Base-by-base conservation (phyloP, 2,797 vertebrate genomes). In the Pipistrellus kuhlii region DNA sequence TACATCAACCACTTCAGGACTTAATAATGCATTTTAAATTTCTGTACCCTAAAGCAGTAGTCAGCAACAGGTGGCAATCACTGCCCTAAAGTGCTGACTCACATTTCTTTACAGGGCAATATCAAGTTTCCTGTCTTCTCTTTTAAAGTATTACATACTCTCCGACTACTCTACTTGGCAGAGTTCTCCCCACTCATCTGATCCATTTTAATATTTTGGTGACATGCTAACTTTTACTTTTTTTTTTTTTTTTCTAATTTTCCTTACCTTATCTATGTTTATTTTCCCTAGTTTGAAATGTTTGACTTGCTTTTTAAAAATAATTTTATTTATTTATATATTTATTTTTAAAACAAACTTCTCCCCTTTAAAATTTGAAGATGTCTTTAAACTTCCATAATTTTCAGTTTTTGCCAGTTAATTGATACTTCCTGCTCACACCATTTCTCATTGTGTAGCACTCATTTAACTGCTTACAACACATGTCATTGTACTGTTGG, bases 131-230 rank as follows among this genome's bases (percentile, higher is more conserved):
- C 85, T 83, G 15, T 44, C n/a, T 7, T 77, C 53, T 73, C 2
- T 41, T 44, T 64, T 41, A 62, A 77, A 91, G 25, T n/a, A 23
- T 11, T 75, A 6, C 20, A 55, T 84, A 25, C n/a, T 69, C 25
- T 46, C 57, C 55, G 46, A 53, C 20, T 57, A 41, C 25, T 75
- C 55, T 9, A 25, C 66, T 38, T 86, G 30, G 51, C 38, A 69
- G 1, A 41, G 80, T 30, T 55, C 62, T 35, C 57, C 9, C 25
- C 15, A 41, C 10, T 55, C 23, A 17, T 6, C 55, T 57, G 7
- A 71, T 89, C 25, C 55, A 15, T 76, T 89, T 83, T 90, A 76
- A 41, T 88, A 20, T 83, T 64, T 91, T 73, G 4, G 38, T 66
- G 25, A 85, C 27, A 23, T 44, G 41, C 27, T 84, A 25, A 82